A percentile compares a stretch with the other conserved stretches of the same genome.
These are phyloP conservation scores for Thaumetopoea pityocampa DNA, from an alignment of 1,140 invertebrate species.

Conservation along the genomic window DNA sequence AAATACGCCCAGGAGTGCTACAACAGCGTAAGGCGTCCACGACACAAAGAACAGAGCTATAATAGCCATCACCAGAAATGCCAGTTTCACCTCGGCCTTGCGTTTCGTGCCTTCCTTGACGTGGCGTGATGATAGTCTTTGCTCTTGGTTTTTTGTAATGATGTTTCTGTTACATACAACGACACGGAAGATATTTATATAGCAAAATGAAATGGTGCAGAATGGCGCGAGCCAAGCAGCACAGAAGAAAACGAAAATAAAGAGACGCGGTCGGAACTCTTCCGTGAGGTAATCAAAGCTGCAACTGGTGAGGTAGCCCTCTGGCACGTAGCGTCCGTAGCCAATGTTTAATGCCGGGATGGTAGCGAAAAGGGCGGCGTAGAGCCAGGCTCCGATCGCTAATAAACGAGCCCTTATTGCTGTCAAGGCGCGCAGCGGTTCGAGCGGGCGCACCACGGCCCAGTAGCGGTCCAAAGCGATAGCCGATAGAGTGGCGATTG, in stretches of 20 bases:
- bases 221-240: conserved; percentile 83
- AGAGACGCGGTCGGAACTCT: conserved; percentile 73
- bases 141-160: conserved; percentile 43
- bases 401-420: conserved; percentile 78
- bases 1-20: conserved; percentile 83
- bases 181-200: conserved; percentile 81
- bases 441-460: conserved; percentile 84
- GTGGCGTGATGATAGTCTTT: conserved; percentile 71
- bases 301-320: conserved; percentile 87
- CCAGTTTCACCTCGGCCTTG: conserved; percentile 81
- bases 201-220: conserved; percentile 82
- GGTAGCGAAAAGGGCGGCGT: conserved; percentile 80
- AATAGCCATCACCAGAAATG: conserved; percentile 80
- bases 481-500: conserved; percentile 82
- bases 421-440: conserved; percentile 78
- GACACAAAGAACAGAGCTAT: conserved; percentile 84
- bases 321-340: conserved; percentile 84
- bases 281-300: conserved; percentile 87
- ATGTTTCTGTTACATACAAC: conserved; percentile 76
- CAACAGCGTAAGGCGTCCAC: conserved; percentile 86
- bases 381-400: conserved; percentile 83
- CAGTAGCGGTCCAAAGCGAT: conserved; percentile 84
- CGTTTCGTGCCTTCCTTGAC: conserved; percentile 80
- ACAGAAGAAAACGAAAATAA: conserved; percentile 82
- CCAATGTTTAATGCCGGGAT: conserved; percentile 83